These are phyloP conservation scores for Dynastes maya DNA, from an alignment of 2,888 invertebrate genomes.

Conservation along the genomic window DNA sequence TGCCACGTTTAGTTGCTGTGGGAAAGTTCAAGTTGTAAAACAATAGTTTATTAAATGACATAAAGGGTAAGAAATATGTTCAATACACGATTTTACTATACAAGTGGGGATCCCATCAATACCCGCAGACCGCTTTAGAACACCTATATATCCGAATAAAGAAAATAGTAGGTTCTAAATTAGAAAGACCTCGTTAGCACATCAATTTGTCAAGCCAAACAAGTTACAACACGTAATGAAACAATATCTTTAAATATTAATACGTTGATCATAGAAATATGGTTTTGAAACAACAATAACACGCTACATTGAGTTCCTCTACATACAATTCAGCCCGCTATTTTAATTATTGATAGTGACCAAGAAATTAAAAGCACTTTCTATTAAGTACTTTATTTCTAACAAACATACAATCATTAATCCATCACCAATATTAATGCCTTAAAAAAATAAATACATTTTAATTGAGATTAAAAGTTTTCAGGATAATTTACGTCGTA, in stretches of 20 bases:
- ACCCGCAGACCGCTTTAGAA: no score
- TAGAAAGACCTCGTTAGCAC: background rate
- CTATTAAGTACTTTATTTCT: background rate
- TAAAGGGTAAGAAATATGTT: no score
- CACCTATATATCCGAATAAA: no score
- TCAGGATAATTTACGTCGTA: slow-evolving; percentile 51
- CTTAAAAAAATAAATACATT: slow-evolving; percentile 12
- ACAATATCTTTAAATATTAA: slow-evolving; percentile 9
- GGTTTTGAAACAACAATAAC: background rate
- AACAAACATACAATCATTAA: no score
- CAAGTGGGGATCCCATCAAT: no score
- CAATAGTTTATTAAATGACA: no score
- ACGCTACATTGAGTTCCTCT: background rate
- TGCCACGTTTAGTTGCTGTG: no score
- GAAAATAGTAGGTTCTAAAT: background rate
- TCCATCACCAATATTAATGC: background rate
- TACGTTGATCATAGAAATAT: background rate
- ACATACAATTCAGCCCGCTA: background rate
- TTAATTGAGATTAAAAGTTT: slow-evolving; percentile 42
- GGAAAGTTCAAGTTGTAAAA: no score
- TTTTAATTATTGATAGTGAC: background rate
- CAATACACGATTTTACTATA: no score
- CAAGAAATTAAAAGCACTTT: background rate
- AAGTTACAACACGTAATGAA: slow-evolving; percentile 4
- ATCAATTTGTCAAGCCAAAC: background rate